A percentile compares a stretch with the other conserved stretches of the same genome.
phyloP scores from a whole-genome alignment of 2,113 vertebrate species.

The Myocastor coypus region DNA sequence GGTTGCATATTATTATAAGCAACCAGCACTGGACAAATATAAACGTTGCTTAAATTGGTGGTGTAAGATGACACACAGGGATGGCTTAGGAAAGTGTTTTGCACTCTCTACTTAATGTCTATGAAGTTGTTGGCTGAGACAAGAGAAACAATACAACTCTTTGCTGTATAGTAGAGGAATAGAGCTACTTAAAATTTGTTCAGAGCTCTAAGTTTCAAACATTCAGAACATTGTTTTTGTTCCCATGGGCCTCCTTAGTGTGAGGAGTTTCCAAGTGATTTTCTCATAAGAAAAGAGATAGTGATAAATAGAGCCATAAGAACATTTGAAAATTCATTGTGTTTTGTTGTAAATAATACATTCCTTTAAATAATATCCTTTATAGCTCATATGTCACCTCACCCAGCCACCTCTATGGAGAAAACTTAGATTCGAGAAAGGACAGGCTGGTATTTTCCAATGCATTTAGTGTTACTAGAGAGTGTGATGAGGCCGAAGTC shows the following conservation, averaged over 20 bases:
- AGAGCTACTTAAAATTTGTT: not conserved
- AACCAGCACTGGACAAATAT: not conserved
- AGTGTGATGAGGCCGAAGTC: constrained; percentile 19
- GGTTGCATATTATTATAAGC: not conserved
- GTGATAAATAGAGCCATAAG: constrained; percentile 2
- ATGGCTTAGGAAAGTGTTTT: not conserved
- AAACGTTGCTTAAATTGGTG: not conserved
- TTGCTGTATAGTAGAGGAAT: not conserved
- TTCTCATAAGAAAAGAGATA: constrained; percentile 49
- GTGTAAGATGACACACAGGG: not conserved
- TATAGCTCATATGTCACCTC: not conserved
- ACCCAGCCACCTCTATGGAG: not conserved
- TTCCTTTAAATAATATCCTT: constrained; percentile 41
- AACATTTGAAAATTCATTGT: constrained; percentile 39
- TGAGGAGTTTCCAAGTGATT: constrained; percentile 34
- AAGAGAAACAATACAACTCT: not conserved
- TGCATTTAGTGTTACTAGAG: not conserved
- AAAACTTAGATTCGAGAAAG: constrained; percentile 36
- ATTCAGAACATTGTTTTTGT: not conserved
- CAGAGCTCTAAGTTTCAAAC: not conserved
- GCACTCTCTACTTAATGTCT: not conserved
- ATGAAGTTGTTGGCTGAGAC: not conserved
- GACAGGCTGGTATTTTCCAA: not conserved
- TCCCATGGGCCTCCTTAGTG: not conserved
- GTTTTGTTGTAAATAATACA: constrained; percentile 54